These are phyloP conservation scores for Tachysurus vachellii DNA, from an alignment of 2,113 vertebrate genomes.

Conservation along the genomic window DNA sequence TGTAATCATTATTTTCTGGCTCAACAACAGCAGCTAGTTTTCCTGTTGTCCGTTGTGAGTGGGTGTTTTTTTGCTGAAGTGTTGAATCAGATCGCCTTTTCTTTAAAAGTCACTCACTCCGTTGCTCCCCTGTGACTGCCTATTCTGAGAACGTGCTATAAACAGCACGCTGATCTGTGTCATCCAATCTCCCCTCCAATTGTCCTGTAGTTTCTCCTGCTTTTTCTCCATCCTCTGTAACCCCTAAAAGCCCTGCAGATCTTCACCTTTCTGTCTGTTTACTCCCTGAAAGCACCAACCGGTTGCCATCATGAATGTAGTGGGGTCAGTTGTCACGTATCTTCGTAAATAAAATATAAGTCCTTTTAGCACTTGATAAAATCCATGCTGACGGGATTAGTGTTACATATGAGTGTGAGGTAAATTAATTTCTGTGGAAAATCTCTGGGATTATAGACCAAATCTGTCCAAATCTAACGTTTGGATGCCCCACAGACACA, in stretches of 20 bases:
- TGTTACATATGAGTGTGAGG: neutral
- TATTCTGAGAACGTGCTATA: constrained; percentile 71
- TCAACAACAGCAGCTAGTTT: neutral
- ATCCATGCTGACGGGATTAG: neutral
- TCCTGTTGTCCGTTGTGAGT: neutral
- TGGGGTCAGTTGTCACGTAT: neutral
- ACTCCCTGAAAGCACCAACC: neutral
- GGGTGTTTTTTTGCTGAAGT: constrained; percentile 24
- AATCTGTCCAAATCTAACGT: neutral
- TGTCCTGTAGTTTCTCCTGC: constrained; percentile 1
- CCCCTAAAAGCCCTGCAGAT: constrained; percentile 53
- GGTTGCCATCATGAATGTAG: neutral
- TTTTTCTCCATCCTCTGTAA: constrained; percentile 26
- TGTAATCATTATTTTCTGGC: neutral
- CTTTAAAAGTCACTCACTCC: constrained; percentile 44
- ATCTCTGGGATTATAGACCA: neutral
- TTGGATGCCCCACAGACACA: no score
- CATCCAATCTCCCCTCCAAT: constrained; percentile 47
- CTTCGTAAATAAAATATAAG: neutral
- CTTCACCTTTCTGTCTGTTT: constrained; percentile 40
- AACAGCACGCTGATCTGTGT: constrained; percentile 69
- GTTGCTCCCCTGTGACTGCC: constrained; percentile 57
- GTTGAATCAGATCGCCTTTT: constrained; percentile 43
- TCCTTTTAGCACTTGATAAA: neutral
- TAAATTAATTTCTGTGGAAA: neutral